Base-by-base conservation (phyloP, 2,888 invertebrate genomes). In the Exocentrus adspersus region DNA sequence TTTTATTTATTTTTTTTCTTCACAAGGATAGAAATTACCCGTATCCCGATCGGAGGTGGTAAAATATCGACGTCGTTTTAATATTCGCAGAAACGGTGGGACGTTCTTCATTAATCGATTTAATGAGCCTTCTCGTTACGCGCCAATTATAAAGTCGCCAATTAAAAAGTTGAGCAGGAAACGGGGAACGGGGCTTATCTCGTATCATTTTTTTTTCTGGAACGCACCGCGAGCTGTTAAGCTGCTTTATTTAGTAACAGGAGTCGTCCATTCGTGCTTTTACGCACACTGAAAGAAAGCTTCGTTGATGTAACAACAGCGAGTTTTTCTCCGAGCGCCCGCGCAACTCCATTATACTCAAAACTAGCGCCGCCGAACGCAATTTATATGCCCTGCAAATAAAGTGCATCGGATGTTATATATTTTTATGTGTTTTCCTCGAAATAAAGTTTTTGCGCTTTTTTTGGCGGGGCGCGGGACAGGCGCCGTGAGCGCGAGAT, bases 401-500 rank as follows among this genome's bases (percentile, higher is more conserved):
- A 79, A 79, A 80, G 77, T 78, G 80, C 81, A 80, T 80, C 79
- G 78, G 79, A 80, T 79, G 81, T 80, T 80, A 80, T 80, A 80
- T 81, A 81, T 81, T 81, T 81, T 81, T 81, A 81, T 81, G 81
- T 80, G 80, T 81, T 81, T 80, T 80, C 80, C 78, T 79, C 74
- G 76, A 76, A 78, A 78, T 79, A 80, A 79, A 79, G 78, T 80
- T 79, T 79, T 80, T 78, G 75, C 76, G 73, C 76, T 77, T 78
- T 79, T 78, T 77, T 72, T 67, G 60, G 59, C n/a, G n/a, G n/a
- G n/a, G n/a, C n/a, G 45, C 43, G 43, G 62, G 61, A 65, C 70
- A 65, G 52, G 68, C 68, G 65, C 66, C 53, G 12, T 60, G 46
- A 37, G 37, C 17, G 0, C 19, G 17, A 32, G 28, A 37, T 37